These are phyloP conservation scores for Battus philenor DNA, from an alignment of 1,140 invertebrate genomes.

Conservation along the genomic window DNA sequence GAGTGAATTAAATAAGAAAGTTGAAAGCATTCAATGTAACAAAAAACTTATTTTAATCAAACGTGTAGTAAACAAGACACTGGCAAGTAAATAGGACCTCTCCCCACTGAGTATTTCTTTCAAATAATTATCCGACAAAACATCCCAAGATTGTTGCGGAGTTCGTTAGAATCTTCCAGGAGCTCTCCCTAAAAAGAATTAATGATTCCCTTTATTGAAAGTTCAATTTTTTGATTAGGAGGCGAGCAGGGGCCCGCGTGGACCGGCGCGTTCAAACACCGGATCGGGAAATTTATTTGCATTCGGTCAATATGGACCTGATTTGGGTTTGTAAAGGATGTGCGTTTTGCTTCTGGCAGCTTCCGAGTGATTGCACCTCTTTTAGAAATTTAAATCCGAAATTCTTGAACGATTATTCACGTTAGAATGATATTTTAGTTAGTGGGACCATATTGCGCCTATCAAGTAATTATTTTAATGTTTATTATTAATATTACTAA, in stretches of 20 bases:
- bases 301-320: constrained; percentile 63
- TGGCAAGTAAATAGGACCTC: constrained; percentile 30
- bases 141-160: constrained; percentile 65
- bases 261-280: constrained; percentile 62
- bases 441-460: too few relatives aligned
- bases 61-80: constrained; percentile 27
- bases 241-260: constrained; percentile 32
- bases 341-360: constrained; percentile 20
- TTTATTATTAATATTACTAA: too few relatives aligned
- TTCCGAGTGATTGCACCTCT: constrained; percentile 4
- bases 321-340: constrained; percentile 42
- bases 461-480: too few relatives aligned
- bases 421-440: too few relatives aligned
- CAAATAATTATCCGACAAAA: constrained; percentile 72
- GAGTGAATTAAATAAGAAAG: too few relatives aligned
- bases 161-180: constrained; percentile 62
- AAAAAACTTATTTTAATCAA: too few relatives aligned
- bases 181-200: constrained; percentile 69
- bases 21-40: too few relatives aligned
- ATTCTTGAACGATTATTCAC: too few relatives aligned
- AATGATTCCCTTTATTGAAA: constrained; percentile 74
- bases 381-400: constrained; percentile 4
- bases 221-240: constrained; percentile 74
- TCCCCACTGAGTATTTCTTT: constrained; percentile 51
- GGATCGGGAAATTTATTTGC: constrained; percentile 69